Conservation (phyloP, 2,797 vertebrate species). For the Tapera naevia region DNA sequence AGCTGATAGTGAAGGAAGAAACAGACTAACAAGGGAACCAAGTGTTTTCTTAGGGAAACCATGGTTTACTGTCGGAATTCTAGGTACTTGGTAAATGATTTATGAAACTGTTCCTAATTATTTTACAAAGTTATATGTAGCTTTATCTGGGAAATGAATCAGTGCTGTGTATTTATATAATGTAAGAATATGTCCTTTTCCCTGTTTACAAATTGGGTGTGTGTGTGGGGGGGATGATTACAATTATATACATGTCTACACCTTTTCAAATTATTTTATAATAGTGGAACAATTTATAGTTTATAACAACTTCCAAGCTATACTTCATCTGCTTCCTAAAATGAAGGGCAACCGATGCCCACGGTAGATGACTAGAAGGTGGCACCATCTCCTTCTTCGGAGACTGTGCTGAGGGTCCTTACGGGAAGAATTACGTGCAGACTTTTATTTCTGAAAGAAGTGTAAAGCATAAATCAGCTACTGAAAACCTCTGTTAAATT, state of each 20-base stretch:
- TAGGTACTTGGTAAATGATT: neutral
- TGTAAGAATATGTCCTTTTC: neutral
- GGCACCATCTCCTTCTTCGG: neutral
- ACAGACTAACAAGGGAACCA: neutral
- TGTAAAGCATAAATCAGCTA: neutral
- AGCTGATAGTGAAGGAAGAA: neutral
- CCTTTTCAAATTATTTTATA: neutral
- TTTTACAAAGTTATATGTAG: neutral
- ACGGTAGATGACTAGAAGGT: neutral
- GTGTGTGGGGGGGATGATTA: neutral
- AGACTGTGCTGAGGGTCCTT: neutral
- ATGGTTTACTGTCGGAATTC: neutral
- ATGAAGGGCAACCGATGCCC: neutral
- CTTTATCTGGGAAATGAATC: neutral
- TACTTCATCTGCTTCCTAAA: neutral
- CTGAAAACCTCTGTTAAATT: neutral
- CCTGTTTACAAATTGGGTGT: neutral
- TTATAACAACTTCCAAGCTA: neutral
- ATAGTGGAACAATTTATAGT: neutral
- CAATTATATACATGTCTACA: neutral
- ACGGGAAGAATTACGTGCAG: neutral
- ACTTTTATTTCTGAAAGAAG: neutral
- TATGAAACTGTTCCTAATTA: neutral
- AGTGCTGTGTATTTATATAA: neutral
- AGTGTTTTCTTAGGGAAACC: neutral